Evolutionary conservation across 2,888 invertebrate species (phyloP), one percentile per base, ranked within the genome.

Genomic region (Dione vanillae): DNA sequence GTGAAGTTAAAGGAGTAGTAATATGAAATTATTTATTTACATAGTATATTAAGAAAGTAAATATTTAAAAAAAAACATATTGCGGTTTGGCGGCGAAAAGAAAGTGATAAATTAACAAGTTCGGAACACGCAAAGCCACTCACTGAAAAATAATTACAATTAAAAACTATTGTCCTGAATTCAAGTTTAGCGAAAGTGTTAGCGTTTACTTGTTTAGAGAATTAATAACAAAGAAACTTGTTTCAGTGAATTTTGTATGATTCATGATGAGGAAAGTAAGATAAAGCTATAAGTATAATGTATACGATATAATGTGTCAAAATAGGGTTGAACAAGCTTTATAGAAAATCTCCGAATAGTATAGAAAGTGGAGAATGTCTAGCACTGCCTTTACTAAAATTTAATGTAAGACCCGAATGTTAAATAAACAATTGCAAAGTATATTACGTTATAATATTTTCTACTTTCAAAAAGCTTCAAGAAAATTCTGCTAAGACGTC

Each of bases 151-250:
- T 71, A 69, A 72, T 70, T 69, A 62, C 37, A 49, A 70, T 65
- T 70, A 71, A 75, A 70, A 75, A 70, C 67, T 43, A 58, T 74
- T 72, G 74, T 73, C 70, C 74, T 76, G 72, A 65, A 72, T 76
- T 65, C 45, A 67, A 70, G 35, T 35, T 71, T 35, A 73, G 76
- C 69, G 75, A 75, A 76, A 76, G 77, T 74, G 61, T 49, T 56
- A 19, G 56, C 37, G 51, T 67, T 68, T 58, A 49, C 35, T 67
- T 69, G 58, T 67, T 67, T 67, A 61, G 35, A 43, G 35, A 68
- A 58, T 68, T 59, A 65, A 58, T 72, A 52, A 69, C 62, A 49
- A 45, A 49, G 43, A 58, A 59, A 61, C 65, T 61, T 47, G 54
- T 69, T 45, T 35, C 54, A 35, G 54, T 47, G 54, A 52, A 41